Evolutionary conservation across 1,140 invertebrate species (phyloP).

Genomic region (Drosophila mojavensis): DNA sequence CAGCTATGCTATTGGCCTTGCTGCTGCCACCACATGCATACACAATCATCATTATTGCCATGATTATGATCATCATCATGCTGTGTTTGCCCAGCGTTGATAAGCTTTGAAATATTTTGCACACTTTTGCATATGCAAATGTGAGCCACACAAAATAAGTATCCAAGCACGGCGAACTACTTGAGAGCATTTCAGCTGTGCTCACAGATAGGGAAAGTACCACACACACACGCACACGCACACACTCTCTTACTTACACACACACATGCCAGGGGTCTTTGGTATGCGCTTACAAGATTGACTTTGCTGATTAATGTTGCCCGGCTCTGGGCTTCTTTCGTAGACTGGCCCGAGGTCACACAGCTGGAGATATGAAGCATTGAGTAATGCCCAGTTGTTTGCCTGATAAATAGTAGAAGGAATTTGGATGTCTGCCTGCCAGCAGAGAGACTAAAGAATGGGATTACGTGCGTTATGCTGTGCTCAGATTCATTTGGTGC

Average conservation of each 20-base stretch:
- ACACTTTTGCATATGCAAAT: conserved; percentile 50
- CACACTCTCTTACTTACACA: not conserved
- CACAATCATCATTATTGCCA: conserved; percentile 9
- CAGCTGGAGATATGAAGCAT: conserved; percentile 31
- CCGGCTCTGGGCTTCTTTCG: conserved; percentile 11
- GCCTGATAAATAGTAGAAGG: conserved; percentile 29
- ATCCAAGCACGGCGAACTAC: not conserved
- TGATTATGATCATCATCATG: conserved; percentile 2
- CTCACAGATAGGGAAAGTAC: not conserved
- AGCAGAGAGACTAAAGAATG: not conserved
- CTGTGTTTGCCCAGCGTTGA: conserved; percentile 57
- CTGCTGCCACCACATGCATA: not conserved
- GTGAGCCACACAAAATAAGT: conserved; percentile 21
- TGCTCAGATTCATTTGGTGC: not conserved
- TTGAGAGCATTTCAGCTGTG: conserved; percentile 14
- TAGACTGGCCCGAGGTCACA: conserved; percentile 16
- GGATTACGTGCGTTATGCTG: not conserved
- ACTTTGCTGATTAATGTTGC: conserved; percentile 69
- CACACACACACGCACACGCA: not conserved
- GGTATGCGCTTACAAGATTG: conserved; percentile 55
- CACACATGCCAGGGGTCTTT: conserved; percentile 6
- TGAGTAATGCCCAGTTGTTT: conserved; percentile 47
- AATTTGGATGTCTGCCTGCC: conserved; percentile 15
- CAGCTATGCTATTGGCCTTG: not conserved
- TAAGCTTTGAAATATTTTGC: conserved; percentile 67